Conservation (phyloP, 2,888 invertebrate genomes). For the Hirtodrosophila duncani region DNA sequence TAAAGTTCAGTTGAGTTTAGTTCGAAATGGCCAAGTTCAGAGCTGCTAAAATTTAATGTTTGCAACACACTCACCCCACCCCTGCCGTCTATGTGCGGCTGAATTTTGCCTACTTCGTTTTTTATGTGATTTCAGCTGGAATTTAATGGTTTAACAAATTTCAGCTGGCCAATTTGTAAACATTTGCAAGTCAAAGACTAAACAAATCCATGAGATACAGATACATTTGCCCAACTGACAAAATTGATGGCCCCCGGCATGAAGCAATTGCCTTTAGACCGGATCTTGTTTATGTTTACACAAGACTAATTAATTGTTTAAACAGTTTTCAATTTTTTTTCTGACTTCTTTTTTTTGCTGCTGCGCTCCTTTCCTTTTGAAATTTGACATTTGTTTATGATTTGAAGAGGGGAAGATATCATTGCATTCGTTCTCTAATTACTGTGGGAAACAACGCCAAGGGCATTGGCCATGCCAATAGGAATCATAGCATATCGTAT, state of each 20-base stretch:
- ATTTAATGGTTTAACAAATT: conserved; percentile 19
- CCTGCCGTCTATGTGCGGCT: conserved; percentile 13
- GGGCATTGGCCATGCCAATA: too few species aligned
- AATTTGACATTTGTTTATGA: conserved; percentile 16
- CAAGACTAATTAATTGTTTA: conserved; percentile 64
- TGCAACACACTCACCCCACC: neutral
- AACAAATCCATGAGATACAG: conserved; percentile 40
- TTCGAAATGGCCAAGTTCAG: conserved; percentile 33
- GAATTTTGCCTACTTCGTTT: neutral
- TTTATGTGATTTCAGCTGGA: conserved; percentile 19
- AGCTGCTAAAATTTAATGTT: conserved; percentile 50
- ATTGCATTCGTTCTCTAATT: too few species aligned
- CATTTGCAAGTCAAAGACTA: conserved; percentile 54
- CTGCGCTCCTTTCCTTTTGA: neutral
- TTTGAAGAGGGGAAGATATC: conserved; percentile 1
- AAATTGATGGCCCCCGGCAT: conserved; percentile 29
- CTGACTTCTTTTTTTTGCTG: conserved; percentile 14
- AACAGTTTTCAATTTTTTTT: conserved; percentile 39
- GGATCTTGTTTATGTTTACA: conserved; percentile 54
- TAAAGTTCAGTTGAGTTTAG: neutral
- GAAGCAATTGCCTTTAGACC: conserved; percentile 21
- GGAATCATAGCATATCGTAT: too few species aligned
- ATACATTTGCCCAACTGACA: conserved; percentile 13
- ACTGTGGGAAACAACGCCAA: too few species aligned
- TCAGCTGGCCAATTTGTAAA: conserved; percentile 55